Base-by-base conservation (phyloP, 2,888 invertebrate genomes). In the Tipula confusa region DNA sequence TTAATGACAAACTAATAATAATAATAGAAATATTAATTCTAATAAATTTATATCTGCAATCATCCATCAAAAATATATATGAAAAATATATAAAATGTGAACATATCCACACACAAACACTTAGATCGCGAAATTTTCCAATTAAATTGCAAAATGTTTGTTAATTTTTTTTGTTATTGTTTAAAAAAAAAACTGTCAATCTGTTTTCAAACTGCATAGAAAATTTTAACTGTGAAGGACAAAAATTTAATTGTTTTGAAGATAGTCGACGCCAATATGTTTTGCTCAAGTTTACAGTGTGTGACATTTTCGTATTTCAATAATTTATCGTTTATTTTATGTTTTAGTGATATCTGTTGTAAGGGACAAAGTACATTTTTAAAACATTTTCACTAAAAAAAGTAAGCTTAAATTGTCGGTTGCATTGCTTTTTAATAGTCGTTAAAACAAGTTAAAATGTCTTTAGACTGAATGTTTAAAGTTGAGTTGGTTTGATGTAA, bases 11-110 rank as follows among this genome's bases (percentile, higher is more conserved):
- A 24, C n/a, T 15, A 15, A 64, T 64, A 64, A 43, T 15, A 15
- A 64, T 64, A 64, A 64, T 64, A 64, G 64, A 64, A 64, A 64
- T 64, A 64, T 64, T 64, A 64, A 64, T 64, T 64, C 64, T 64
- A 64, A 64, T 64, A 64, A 64, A 64, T 64, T 64, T 64, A 64
- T 64, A 64, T 64, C 64, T 64, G 64, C 24, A 64, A 64, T 43
- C 43, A 43, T 43, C 43, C 43, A 43, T 64, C 64, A 64, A 64
- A 43, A 15, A 5, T n/a, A 36, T 9, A 36, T 9, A 7, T 15
- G 43, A 43, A 15, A 43, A 43, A 43, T 33, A 33, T 33, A n/a
- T 11, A 36, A 43, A 43, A 64, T 24, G 24, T 24, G 24, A 64
- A 64, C n/a, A n/a, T n/a, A n/a, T n/a, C n/a, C n/a, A n/a, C 24